Evolutionary conservation across 2,113 vertebrate species (phyloP), one percentile per base, ranked within the genome.

Genomic region (Trematomus loennbergii): DNA sequence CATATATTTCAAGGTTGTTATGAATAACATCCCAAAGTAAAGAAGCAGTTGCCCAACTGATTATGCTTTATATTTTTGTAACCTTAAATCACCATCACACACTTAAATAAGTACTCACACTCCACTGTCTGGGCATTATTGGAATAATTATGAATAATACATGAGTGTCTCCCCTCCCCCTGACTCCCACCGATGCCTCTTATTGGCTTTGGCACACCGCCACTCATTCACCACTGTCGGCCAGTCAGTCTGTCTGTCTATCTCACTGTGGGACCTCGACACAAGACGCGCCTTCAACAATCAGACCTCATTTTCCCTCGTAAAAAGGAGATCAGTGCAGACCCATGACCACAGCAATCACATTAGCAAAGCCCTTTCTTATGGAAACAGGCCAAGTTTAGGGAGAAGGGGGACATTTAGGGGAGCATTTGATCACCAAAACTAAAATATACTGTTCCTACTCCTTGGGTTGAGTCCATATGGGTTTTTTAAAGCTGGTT

Each of bases 181-280:
- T 87, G 87, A 88, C 94, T 93, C 87, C 90, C 87, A 89, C 76
- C 79, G 72, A 87, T 77, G 92, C 83, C 90, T 95, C 93, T 94
- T 94, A 94, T 95, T 96, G 94, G 95, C 93, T 93, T 95, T 95
- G 94, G 94, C 95, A 95, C 88, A 67, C 75, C 61, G 92, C 95
- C 94, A 95, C 93, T 94, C 92, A 88, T 92, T 90, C 92, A 79
- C 81, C 66, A 71, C 74, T 72, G 79, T 86, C 75, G 54, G 81
- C 61, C 13, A 18, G 67, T 79, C 79, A 1, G 72, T 75, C 77
- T 75, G 76, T 90, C 72, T 79, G 81, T 75, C 88, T 88, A 53
- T 93, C 90, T 90, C 80, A 88, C 84, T 82, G 80, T 92, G 88
- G 89, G 92, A 94, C 93, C 82, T 91, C 53, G 20, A 84, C 91